A percentile compares a stretch with the other conserved stretches of the same genome.
Evolutionary conservation across 2,113 vertebrate species (phyloP).

Genomic region (Hippoglossus stenolepis): DNA sequence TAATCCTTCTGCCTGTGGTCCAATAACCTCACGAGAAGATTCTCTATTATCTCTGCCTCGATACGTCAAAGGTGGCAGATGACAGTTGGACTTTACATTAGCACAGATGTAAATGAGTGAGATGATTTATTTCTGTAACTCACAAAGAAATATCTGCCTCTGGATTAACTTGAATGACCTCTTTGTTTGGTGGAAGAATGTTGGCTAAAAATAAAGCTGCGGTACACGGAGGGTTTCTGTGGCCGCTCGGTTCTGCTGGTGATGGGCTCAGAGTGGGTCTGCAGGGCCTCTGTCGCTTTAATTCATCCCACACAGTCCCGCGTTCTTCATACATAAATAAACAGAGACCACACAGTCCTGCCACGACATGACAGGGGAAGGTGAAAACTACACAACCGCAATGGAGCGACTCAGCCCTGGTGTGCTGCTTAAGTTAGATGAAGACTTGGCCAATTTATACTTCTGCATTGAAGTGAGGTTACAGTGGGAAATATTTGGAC

Average conservation of each 20-base stretch:
- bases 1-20: neutral
- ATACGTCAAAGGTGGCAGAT: neutral
- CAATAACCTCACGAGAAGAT: neutral
- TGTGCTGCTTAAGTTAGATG: neutral
- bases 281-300: conserved; percentile 38
- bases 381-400: conserved; percentile 63
- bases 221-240: conserved; percentile 55
- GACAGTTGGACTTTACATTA: neutral
- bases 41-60: neutral
- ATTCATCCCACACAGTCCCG: conserved; percentile 53
- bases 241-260: conserved; percentile 41
- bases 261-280: conserved; percentile 58
- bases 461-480: too few species aligned
- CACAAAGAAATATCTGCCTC: conserved; percentile 47
- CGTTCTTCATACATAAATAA: conserved; percentile 73
- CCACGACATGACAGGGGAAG: conserved; percentile 35
- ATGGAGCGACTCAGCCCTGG: conserved; percentile 11
- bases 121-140: conserved; percentile 46
- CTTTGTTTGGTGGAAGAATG: conserved; percentile 63
- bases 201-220: conserved; percentile 62
- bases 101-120: conserved; percentile 27
- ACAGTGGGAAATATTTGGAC: too few species aligned
- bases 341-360: conserved; percentile 61
- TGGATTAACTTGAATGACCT: conserved; percentile 62
- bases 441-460: neutral